Base-by-base conservation (phyloP, 2,113 vertebrate species). In the Mobula birostris region DNA sequence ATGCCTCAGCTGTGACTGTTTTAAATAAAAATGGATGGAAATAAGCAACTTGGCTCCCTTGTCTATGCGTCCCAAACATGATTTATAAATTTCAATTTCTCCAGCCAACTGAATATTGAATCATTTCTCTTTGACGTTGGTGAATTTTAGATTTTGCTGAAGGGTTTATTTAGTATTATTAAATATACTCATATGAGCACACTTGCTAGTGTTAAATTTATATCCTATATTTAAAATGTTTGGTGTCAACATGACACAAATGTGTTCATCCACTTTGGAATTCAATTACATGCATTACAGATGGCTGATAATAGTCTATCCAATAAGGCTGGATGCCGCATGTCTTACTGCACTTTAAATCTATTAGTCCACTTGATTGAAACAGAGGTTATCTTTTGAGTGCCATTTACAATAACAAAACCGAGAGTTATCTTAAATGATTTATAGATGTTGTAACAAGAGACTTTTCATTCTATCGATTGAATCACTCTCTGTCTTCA, bases 341-440 rank as follows among this genome's bases (percentile, higher is more conserved):
- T 74, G 61, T 32, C 72, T 93, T 56, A 21, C 19, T 24, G 72
- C 36, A 6, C 24, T 93, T 93, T 76, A 76, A 74, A 91, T 91
- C 88, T 91, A 91, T 91, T 91, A 91, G 61, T 91, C 32, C 19
- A 27, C 36, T 40, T 74, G 91, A 93, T 76, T 93, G 70, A 93
- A 93, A 92, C 74, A 27, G 8, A 93, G 36, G 36, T 27, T 76
- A 76, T 74, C 36, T 74, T 76, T 74, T 4, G 40, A 48, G 21
- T 93, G 70, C 36, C 36, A 56, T 74, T 93, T 56, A 68, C 61
- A 36, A 6, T 90, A 56, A 76, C 40, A 76, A 74, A 61, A 87
- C 83, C 83, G 61, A 29, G 21, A 12, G n/a, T 93, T 93, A 76
- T 93, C 68, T 48, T 93, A 93, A 93, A 76, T 74, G 12, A 76